phyloP scores from a whole-genome alignment of 2,888 invertebrate genomes.

The Coelopa pilipes region DNA sequence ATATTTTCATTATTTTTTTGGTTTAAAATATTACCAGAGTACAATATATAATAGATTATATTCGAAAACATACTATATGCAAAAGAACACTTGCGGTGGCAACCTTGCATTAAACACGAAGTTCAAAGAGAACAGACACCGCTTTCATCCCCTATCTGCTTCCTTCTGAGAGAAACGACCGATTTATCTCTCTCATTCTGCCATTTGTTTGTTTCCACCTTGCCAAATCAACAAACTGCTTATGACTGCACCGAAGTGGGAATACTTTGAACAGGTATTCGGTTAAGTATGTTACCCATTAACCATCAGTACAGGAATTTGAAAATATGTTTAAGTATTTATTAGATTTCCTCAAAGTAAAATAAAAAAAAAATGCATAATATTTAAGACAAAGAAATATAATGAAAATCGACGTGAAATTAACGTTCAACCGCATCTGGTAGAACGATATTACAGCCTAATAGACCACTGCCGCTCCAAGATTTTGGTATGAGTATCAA shows the following conservation, averaged over 20 bases:
- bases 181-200: no score
- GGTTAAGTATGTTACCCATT: neutral
- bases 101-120: no score
- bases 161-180: no score
- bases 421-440: constrained; percentile 50
- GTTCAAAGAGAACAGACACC: no score
- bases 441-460: constrained; percentile 77
- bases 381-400: no score
- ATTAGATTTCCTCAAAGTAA: neutral
- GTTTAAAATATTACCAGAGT: neutral
- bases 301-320: neutral
- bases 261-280: neutral
- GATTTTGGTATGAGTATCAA: constrained; percentile 76
- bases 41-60: neutral
- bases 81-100: no score
- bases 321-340: neutral
- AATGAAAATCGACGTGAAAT: neutral
- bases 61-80: no score
- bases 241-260: no score
- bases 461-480: constrained; percentile 82
- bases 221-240: no score
- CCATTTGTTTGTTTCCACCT: no score
- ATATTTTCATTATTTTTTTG: no score
- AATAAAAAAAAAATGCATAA: neutral
- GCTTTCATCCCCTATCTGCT: no score